Evolutionary conservation across 2,888 invertebrate genomes (phyloP), one percentile per base, ranked within the genome.

Genomic region (Mylabris sibirica): DNA sequence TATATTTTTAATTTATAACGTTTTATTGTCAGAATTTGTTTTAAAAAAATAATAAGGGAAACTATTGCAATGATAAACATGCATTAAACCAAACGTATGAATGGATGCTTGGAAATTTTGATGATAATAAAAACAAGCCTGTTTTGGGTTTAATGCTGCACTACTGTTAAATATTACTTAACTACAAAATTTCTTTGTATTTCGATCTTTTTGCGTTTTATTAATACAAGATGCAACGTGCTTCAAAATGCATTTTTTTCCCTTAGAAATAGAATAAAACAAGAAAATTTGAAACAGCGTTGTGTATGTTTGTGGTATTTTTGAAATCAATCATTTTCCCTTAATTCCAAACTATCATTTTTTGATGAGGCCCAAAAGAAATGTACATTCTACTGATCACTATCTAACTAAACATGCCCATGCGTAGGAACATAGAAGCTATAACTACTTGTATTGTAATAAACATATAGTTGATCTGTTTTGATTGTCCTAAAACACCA

Each of bases 401-500:
- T 69, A 71, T 78, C 78, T 78, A 78, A 74, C 76, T 74, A 72
- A 71, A 73, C 79, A 79, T 79, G 79, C 79, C 78, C 75, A 79
- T 75, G 75, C 77, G 75, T 65, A 78, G 73, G 72, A 78, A 71
- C 72, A 78, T 72, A 73, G 74, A 75, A 69, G 76, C 78, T 71
- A 75, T 60, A 65, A 65, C 65, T 77, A 85, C 79, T 76, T 75
- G 74, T 74, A 81, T 30, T 30, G n/a, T 53, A 22, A 53, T 22
- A 22, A 78, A 81, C 75, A 79, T 79, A 73, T 77, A 75, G 81
- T 80, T 81, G 73, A 77, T 78, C 72, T 82, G 78, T 34, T 24
- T 57, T n/a, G 24, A 26, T 57, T 24, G 59, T 8, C 60, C 65
- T 72, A 81, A 73, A 74, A 86, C 88, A 80, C 85, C 85, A 87